Base-by-base conservation (phyloP, 1,140 invertebrate genomes). In the Andricus grossulariae region DNA sequence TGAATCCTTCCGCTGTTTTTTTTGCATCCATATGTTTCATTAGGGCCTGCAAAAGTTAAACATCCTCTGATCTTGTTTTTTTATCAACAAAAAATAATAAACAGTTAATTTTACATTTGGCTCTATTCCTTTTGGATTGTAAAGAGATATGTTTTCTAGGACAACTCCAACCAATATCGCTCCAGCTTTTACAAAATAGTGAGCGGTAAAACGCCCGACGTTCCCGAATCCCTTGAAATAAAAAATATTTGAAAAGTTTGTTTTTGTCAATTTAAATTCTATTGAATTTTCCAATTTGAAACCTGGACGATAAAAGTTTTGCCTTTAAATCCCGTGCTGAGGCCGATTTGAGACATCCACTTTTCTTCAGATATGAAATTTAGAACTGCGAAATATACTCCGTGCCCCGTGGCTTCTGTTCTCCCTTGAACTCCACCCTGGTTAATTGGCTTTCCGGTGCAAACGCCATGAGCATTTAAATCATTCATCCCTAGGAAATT, bases 301-400 rank as follows among this genome's bases (percentile, higher is more conserved):
- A 93, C 94, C 91, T 98, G 96, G n/a, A 98, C 92, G 85, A 98
- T 97, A 77, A 96, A 96, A 2, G 95, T 97, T 87, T 98, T 98
- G 74, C 94, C 95, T 80, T 94, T 92, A 86, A 94, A 93, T 8
- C 97, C 97, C 8, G 96, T 94, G 25, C 93, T 93, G 4, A 94
- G 86, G 7, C 93, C 95, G 84, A 97, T 93, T 89, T 94, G 91
- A 54, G 93, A 91, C 96, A 97, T 97, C 92, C 95, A 97, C 15
- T 94, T 92, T 10, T 94, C 92, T 84, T 97, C 95, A 80, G 95
- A 94, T 19, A 97, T 90, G 87, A 98, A 98, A 76, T 95, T 94
- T 72, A 95, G 93, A 16, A 96, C 92, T 5, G 96, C 95, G 90
- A 97, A 96, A 92, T 94, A 98, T 0, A 98, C 93, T 19, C 97